Percentiles rank a stretch among this genome's conserved stretches.
phyloP scores from a whole-genome alignment of 2,888 invertebrate genomes.

The Lasioglossum oenotherae region DNA sequence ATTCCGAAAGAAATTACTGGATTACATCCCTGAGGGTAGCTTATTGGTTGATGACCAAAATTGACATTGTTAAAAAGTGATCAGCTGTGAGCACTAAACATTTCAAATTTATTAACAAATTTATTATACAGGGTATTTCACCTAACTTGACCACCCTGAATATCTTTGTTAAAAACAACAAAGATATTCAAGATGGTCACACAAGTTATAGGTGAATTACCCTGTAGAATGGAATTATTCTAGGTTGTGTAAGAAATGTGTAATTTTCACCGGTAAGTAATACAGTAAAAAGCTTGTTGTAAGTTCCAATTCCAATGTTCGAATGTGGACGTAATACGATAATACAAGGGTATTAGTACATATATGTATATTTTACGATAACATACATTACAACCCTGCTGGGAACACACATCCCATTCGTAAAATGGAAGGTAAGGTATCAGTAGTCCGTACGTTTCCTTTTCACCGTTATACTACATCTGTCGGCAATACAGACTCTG shows the following conservation, averaged over 20 bases:
- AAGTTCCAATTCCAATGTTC: not conserved
- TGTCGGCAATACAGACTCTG: slow-evolving; percentile 33
- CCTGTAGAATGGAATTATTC: too few species aligned
- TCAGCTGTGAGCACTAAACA: not conserved
- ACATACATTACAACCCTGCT: not conserved
- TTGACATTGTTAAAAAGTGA: too few species aligned
- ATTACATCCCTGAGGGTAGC: too few species aligned
- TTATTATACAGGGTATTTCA: too few species aligned
- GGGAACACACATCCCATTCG: slow-evolving; percentile 9
- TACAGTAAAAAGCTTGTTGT: not conserved
- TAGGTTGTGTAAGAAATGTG: too few species aligned
- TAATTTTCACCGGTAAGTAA: not conserved
- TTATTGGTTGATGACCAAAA: too few species aligned
- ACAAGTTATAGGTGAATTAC: too few species aligned
- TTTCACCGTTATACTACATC: slow-evolving; percentile 30
- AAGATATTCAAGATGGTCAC: too few species aligned
- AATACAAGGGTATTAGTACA: not conserved
- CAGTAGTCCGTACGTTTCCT: slow-evolving; percentile 29
- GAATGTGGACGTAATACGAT: not conserved
- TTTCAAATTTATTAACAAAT: not conserved
- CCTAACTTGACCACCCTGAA: too few species aligned
- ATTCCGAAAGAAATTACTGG: too few species aligned
- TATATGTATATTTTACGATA: not conserved
- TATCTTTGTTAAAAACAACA: too few species aligned
- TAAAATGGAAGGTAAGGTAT: slow-evolving; percentile 11